A percentile compares a stretch with the other conserved stretches of the same genome.
phyloP scores from a whole-genome alignment of 1,140 invertebrate species.

The Eufriesea mexicana region DNA sequence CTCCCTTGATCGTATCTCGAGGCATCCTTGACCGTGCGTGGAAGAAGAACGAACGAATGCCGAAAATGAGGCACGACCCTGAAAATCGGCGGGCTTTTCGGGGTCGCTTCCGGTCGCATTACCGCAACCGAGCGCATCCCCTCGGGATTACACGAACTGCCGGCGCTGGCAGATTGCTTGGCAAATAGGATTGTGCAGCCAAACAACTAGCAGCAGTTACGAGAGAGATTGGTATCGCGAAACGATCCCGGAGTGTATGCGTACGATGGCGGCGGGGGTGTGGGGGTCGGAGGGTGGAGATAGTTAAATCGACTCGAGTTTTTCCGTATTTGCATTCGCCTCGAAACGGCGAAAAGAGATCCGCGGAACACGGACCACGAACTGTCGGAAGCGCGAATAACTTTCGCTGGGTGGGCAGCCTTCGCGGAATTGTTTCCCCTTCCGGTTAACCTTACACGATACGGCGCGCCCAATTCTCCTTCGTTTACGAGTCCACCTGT shows the following conservation, averaged over 20 bases:
- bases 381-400: constrained; percentile 31
- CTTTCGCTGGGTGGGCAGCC: neutral
- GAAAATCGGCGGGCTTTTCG: constrained; percentile 62
- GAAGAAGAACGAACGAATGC: neutral
- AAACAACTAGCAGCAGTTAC: constrained; percentile 69
- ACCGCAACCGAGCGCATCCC: constrained; percentile 51
- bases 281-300: too few species aligned
- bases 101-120: constrained; percentile 52
- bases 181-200: constrained; percentile 73
- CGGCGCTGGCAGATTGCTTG: constrained; percentile 67
- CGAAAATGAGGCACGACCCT: constrained; percentile 53
- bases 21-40: neutral
- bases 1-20: too few species aligned
- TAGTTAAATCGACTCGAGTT: constrained; percentile 40
- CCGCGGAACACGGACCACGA: neutral
- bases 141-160: constrained; percentile 64
- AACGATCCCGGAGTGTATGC: constrained; percentile 50
- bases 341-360: constrained; percentile 9
- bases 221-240: constrained; percentile 58
- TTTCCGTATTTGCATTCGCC: constrained; percentile 54
- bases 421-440: constrained; percentile 28
- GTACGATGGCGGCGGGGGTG: neutral
- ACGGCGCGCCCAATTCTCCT: constrained; percentile 26
- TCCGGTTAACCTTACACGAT: constrained; percentile 29
- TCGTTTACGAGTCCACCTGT: neutral